Evolutionary conservation across 2,888 invertebrate genomes (phyloP), one percentile per base, ranked within the genome.

Genomic region (Andrena haemorrhoa): DNA sequence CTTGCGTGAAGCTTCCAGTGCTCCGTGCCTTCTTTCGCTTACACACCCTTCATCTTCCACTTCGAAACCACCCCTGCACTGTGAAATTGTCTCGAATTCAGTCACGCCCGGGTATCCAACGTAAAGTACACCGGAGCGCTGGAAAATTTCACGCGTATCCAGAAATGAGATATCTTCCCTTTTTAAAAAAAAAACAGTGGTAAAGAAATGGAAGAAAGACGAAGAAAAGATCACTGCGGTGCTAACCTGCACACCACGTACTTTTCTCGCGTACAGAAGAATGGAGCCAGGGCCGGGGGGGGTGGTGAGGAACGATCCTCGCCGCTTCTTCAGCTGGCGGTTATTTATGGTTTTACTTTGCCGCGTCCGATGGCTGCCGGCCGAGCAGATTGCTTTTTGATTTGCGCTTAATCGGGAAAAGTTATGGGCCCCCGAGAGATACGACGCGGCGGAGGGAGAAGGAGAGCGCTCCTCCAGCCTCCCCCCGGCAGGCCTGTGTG

Each of bases 381-480:
- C 76, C 80, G 83, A 76, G 89, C 89, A 92, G 92, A 93, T 93
- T 93, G 92, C 93, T 93, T 93, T 93, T 93, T 92, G 92, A 93
- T 93, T 93, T 92, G 93, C 93, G 92, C 90, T 93, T 93, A 93
- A 93, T 93, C 93, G 92, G 89, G 91, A 90, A 92, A 92, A 93
- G 92, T 93, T 93, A 93, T 92, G 92, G 91, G 86, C 87, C 89
- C 88, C 83, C 79, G 89, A 86, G 90, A 89, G 86, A 89, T 81
- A 81, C 69, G 75, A 74, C 56, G 72, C 81, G 65, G 53, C 63
- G 23, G 49, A 49, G 69, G 58, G 68, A 35, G 76, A 12, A 70
- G 64, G 60, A 61, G 78, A 66, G 10, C 35, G 16, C 20, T 10
- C 33, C n/a, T 49, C 51, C 60, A n/a, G 51, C 31, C 51, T 20